These are phyloP conservation scores for Bufotes viridis DNA, from an alignment of 2,797 vertebrate species.

Conservation along the genomic window DNA sequence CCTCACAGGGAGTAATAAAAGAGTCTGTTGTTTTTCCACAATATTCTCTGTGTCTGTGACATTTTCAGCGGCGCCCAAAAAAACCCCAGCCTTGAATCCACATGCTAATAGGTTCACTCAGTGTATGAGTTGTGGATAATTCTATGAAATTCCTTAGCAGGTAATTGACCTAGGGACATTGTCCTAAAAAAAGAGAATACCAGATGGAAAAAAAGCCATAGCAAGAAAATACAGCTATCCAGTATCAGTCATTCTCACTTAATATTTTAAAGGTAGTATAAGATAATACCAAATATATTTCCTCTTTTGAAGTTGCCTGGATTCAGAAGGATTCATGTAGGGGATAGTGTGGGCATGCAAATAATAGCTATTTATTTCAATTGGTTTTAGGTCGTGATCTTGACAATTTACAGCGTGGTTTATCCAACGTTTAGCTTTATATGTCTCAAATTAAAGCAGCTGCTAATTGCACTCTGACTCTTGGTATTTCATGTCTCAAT, in stretches of 20 bases:
- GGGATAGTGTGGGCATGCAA: not conserved
- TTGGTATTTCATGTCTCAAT: slow-evolving; percentile 47
- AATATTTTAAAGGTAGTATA: not conserved
- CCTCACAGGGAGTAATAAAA: no score
- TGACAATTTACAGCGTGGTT: slow-evolving; percentile 18
- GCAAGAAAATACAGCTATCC: not conserved
- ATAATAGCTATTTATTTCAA: slow-evolving; percentile 32
- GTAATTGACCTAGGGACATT: no score
- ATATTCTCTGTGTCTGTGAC: no score
- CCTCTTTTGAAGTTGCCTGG: not conserved
- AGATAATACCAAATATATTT: not conserved
- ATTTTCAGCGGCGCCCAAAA: no score
- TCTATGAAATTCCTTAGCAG: no score
- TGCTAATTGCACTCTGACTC: slow-evolving; percentile 33
- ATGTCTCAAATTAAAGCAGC: slow-evolving; percentile 28
- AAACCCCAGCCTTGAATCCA: no score
- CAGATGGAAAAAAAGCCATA: not conserved
- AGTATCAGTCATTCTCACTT: not conserved
- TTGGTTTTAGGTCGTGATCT: slow-evolving; percentile 33
- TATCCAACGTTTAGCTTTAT: slow-evolving; percentile 24
- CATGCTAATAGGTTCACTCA: no score
- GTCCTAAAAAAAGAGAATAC: not conserved
- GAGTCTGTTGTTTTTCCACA: no score
- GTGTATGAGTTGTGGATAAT: no score
- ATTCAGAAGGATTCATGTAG: not conserved